Evolutionary conservation across 2,797 vertebrate genomes (phyloP).

Genomic region (Lophius americanus): DNA sequence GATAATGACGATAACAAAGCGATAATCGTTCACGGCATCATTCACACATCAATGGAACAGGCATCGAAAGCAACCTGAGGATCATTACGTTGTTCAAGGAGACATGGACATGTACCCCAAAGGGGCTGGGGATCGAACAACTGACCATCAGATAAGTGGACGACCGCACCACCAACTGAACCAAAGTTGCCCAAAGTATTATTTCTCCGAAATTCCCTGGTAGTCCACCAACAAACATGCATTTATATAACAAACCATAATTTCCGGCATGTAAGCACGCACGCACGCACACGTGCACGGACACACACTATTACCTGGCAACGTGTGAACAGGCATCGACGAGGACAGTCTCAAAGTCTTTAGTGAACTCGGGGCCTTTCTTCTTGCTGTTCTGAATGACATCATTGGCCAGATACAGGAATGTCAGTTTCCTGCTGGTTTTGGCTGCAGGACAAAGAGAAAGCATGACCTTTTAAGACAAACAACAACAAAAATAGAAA

Average conservation of each 20-base stretch:
- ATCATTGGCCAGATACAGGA: slow-evolving; percentile 97
- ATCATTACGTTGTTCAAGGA: too few species aligned
- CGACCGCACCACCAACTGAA: too few species aligned
- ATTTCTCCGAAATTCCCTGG: too few species aligned
- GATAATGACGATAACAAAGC: neutral
- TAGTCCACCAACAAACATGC: neutral
- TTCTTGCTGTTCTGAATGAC: slow-evolving; percentile 99
- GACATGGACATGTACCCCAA: too few species aligned
- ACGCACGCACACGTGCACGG: too few species aligned
- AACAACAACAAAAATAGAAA: neutral
- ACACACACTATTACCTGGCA: slow-evolving; percentile 85
- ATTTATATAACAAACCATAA: neutral
- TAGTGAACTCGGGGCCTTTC: slow-evolving; percentile 97
- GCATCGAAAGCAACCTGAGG: too few species aligned
- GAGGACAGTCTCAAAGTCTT: slow-evolving; percentile 95
- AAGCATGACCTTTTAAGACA: neutral
- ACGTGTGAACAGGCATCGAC: slow-evolving; percentile 98
- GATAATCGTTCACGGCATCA: too few species aligned
- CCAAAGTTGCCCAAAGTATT: too few species aligned
- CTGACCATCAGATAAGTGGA: too few species aligned
- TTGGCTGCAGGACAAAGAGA: slow-evolving; percentile 83
- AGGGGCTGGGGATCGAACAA: too few species aligned
- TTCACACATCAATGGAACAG: too few species aligned
- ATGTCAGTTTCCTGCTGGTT: slow-evolving; percentile 94
- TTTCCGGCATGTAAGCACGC: neutral